Evolutionary conservation across 1,140 invertebrate species (phyloP).

Genomic region (Temnothorax longispinosus): DNA sequence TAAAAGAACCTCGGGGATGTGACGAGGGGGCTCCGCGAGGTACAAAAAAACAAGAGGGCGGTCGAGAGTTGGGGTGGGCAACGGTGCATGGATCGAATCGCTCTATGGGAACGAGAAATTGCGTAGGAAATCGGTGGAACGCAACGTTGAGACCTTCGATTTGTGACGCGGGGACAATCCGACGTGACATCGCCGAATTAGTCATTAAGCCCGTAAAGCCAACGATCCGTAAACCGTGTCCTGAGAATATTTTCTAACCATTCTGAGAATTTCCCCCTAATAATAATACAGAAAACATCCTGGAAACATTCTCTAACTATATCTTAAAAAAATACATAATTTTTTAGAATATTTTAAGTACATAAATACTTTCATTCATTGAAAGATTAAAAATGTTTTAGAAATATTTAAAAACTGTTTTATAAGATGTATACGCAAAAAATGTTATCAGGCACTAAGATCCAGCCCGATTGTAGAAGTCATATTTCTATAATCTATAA

Average conservation of each 20-base stretch:
- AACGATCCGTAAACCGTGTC: not conserved
- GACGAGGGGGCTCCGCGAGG: not conserved
- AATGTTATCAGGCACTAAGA: too few relatives aligned
- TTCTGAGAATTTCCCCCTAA: not conserved
- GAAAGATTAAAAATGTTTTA: not conserved
- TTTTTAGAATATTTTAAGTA: not conserved
- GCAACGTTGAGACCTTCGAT: not conserved
- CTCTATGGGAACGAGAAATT: conserved; percentile 70
- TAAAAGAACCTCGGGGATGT: conserved; percentile 5
- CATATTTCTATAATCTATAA: too few relatives aligned
- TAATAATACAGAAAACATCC: not conserved
- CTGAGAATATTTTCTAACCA: not conserved
- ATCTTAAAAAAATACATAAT: not conserved
- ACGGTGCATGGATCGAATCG: conserved; percentile 73
- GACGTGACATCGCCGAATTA: conserved; percentile 1
- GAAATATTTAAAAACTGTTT: not conserved
- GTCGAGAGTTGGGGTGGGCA: conserved; percentile 63
- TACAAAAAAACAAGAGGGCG: conserved; percentile 51
- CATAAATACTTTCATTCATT: not conserved
- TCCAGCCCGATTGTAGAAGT: too few relatives aligned
- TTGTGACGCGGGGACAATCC: not conserved
- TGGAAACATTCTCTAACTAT: not conserved
- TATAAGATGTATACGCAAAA: too few relatives aligned
- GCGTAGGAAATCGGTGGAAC: conserved; percentile 66
- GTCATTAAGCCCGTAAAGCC: not conserved